Percentiles rank a stretch among this genome's conserved stretches.
Conservation (phyloP, 2,888 invertebrate genomes). For the Plusia festucae region DNA sequence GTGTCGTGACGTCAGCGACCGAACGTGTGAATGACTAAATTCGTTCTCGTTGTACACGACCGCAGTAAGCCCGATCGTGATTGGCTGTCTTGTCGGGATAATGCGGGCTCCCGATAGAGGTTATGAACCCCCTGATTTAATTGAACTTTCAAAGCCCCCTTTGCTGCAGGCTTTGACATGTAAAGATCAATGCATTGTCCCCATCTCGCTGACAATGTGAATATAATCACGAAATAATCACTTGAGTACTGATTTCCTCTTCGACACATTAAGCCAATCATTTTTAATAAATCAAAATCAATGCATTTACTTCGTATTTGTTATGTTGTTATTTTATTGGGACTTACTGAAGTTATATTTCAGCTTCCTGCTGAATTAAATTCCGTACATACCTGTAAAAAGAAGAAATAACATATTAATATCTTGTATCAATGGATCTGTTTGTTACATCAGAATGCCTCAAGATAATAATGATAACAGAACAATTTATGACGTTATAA, state of each 20-base stretch:
- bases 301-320: constrained; percentile 21
- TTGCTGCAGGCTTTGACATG: constrained; percentile 44
- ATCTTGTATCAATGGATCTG: not conserved
- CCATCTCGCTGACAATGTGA: constrained; percentile 62
- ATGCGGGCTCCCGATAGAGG: constrained; percentile 81
- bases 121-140: constrained; percentile 85
- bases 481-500: not conserved
- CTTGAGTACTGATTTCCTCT: constrained; percentile 44
- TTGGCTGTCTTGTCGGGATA: constrained; percentile 79
- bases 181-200: constrained; percentile 69
- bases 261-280: constrained; percentile 40
- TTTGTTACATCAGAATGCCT: not conserved
- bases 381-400: constrained; percentile 55
- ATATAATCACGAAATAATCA: constrained; percentile 49
- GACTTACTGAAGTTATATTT: constrained; percentile 32
- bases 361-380: constrained; percentile 19
- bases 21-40: constrained; percentile 70
- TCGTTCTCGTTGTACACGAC: constrained; percentile 69
- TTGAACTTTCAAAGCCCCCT: constrained; percentile 80
- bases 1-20: constrained; percentile 36
- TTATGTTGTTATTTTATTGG: not conserved
- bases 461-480: not conserved
- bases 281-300: constrained; percentile 27
- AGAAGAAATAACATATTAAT: constrained; percentile 21
- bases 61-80: constrained; percentile 74